Conservation (phyloP, 2,113 vertebrate genomes). For the Oenanthe melanoleuca region DNA sequence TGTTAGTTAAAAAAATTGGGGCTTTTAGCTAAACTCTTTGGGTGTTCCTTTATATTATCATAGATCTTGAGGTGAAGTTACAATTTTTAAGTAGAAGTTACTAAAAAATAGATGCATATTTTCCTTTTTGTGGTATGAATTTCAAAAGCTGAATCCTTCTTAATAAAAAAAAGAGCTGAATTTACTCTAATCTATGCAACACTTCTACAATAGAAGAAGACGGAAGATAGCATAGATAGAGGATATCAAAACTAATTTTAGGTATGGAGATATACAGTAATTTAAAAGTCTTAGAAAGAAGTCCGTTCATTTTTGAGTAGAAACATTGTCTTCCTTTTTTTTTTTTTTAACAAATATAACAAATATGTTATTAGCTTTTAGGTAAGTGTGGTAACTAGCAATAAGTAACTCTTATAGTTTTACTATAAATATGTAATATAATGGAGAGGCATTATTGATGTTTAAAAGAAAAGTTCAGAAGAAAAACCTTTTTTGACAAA, state of each 20-base stretch:
- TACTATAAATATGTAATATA: not conserved
- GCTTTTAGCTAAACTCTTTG: not conserved
- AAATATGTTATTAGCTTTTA: not conserved
- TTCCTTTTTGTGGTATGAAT: not conserved
- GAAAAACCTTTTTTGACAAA: not conserved
- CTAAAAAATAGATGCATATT: not conserved
- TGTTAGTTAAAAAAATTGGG: not conserved
- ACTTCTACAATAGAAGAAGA: not conserved
- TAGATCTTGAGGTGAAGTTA: not conserved
- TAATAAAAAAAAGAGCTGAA: not conserved
- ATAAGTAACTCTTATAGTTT: not conserved
- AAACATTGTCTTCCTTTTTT: not conserved
- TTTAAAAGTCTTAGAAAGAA: not conserved
- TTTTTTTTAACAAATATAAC: not conserved
- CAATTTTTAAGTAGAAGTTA: not conserved
- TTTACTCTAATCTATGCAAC: not conserved
- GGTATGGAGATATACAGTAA: not conserved
- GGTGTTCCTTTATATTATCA: not conserved
- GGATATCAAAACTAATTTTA: not conserved
- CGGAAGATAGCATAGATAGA: not conserved
- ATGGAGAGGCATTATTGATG: not conserved
- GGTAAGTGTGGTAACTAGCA: not conserved
- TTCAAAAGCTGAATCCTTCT: not conserved
- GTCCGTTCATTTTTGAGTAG: not conserved
- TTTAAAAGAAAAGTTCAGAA: not conserved